Evolutionary conservation across 2,888 invertebrate species (phyloP).

Genomic region (Cacoxenus indagator): DNA sequence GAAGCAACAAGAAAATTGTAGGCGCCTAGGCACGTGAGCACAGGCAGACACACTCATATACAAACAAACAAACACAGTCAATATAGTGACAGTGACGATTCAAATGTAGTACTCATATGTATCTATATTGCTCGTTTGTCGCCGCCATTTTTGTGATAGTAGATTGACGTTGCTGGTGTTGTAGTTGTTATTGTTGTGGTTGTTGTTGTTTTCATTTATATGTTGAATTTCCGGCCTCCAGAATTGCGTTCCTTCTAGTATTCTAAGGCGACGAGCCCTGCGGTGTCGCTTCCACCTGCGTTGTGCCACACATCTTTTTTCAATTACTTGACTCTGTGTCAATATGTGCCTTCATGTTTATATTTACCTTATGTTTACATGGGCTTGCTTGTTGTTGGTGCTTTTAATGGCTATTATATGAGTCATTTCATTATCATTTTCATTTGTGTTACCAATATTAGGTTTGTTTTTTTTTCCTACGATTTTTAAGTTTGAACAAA

Average conservation of each 20-base stretch:
- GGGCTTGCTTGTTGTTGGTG: conserved; percentile 41
- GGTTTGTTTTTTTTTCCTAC: too few relatives aligned
- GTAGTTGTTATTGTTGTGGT: too few relatives aligned
- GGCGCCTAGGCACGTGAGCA: neutral
- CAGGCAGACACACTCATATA: neutral
- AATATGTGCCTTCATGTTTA: conserved; percentile 46
- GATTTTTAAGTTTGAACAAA: too few relatives aligned
- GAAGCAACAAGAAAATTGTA: too few relatives aligned
- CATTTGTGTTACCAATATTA: too few relatives aligned
- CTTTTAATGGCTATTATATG: conserved; percentile 51
- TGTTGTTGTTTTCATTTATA: conserved; percentile 27
- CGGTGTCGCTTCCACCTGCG: neutral
- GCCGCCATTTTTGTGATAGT: conserved; percentile 25
- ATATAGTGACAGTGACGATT: neutral
- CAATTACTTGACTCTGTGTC: conserved; percentile 34
- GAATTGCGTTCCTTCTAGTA: neutral
- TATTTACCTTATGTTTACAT: conserved; percentile 49
- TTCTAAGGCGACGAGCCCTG: too few relatives aligned
- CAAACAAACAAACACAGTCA: neutral
- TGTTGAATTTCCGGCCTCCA: conserved; percentile 19
- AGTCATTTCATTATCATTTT: conserved; percentile 48
- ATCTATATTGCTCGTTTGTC: neutral
- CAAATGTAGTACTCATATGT: neutral
- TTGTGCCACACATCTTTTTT: conserved; percentile 29
- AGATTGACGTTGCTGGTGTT: neutral